phyloP scores from a whole-genome alignment of 1,140 invertebrate genomes.

The Acromyrmex heyeri region DNA sequence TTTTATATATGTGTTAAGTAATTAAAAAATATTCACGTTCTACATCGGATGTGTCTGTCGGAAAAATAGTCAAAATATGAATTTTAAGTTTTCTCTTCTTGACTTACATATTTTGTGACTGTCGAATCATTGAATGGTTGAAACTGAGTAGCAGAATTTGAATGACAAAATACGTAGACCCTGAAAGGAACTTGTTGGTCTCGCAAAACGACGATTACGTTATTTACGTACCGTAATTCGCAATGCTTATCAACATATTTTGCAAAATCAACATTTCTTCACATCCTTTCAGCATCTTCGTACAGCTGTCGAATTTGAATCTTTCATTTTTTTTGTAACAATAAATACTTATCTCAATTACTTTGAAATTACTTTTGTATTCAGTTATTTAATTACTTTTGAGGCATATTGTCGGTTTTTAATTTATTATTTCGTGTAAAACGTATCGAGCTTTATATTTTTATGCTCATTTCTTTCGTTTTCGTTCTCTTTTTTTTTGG shows the following conservation, averaged over 20 bases:
- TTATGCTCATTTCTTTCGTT: not conserved
- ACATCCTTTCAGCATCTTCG: slow-evolving; percentile 35
- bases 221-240: not conserved
- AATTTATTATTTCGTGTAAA: not conserved
- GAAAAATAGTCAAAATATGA: not conserved
- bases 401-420: not conserved
- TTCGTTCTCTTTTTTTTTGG: slow-evolving; percentile 18
- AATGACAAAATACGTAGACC: slow-evolving; percentile 13
- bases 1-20: not conserved
- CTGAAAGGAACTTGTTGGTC: slow-evolving; percentile 22
- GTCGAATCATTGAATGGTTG: not conserved
- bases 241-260: not conserved
- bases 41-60: not conserved
- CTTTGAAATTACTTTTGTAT: not conserved
- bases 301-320: not conserved
- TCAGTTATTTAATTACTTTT: not conserved
- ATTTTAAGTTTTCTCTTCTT: not conserved
- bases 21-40: slow-evolving; percentile 27
- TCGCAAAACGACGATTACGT: slow-evolving; percentile 31
- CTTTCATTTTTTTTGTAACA: not conserved
- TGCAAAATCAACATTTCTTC: slow-evolving; percentile 29
- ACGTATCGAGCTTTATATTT: slow-evolving; percentile 34
- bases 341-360: not conserved
- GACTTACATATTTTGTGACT: not conserved
- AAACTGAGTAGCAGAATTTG: not conserved